Evolutionary conservation across 2,113 vertebrate species (phyloP).

Genomic region (Hypanus sabinus): DNA sequence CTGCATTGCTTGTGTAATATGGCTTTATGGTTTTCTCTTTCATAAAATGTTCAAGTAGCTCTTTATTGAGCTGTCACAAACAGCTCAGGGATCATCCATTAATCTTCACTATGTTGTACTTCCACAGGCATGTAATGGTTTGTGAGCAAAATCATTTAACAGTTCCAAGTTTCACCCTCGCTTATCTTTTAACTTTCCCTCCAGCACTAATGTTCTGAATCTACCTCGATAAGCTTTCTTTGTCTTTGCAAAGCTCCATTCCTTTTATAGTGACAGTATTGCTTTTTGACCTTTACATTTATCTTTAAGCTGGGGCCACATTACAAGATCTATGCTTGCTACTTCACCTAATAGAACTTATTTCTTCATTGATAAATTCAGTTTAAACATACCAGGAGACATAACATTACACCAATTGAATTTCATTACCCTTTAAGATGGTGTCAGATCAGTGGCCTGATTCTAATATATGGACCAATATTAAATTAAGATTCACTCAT

Average conservation of each 20-base stretch:
- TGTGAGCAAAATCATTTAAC: slow-evolving; percentile 31
- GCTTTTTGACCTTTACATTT: not conserved
- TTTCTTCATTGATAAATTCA: slow-evolving; percentile 23
- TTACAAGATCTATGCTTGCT: not conserved
- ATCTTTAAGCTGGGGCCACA: not conserved
- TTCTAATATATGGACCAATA: not conserved
- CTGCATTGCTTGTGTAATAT: not conserved
- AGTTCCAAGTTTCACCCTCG: slow-evolving; percentile 20
- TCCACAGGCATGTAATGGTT: slow-evolving; percentile 31
- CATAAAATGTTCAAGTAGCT: not conserved
- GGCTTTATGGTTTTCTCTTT: not conserved
- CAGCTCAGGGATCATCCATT: not conserved
- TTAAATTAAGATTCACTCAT: not conserved
- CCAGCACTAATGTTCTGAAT: slow-evolving; percentile 24
- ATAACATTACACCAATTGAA: not conserved
- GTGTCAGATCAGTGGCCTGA: not conserved
- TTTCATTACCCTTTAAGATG: not conserved
- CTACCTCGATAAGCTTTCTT: not conserved
- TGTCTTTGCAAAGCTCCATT: not conserved
- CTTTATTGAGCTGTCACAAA: slow-evolving; percentile 25
- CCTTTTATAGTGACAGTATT: not conserved
- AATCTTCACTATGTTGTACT: slow-evolving; percentile 24
- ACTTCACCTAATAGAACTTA: slow-evolving; percentile 1
- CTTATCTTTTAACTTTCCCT: slow-evolving; percentile 11
- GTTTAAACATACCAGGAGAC: not conserved